Evolutionary conservation across 1,140 invertebrate species (phyloP), one percentile per base, ranked within the genome.

Genomic region (Drosophila ogumai): DNA sequence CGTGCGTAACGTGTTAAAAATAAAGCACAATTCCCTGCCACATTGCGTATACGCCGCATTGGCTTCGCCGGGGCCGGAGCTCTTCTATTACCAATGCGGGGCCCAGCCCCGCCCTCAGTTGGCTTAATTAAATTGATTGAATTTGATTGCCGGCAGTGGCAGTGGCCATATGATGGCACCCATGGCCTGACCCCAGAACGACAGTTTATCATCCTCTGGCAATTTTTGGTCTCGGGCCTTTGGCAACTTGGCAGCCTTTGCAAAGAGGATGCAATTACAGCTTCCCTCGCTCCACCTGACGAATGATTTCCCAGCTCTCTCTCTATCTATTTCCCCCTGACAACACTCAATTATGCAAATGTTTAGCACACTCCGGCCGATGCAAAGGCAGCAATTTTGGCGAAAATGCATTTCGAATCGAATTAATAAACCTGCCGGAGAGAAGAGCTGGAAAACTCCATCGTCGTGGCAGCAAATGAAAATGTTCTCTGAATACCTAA

Each of bases 1-100:
- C 84, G 82, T 88, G 82, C 75, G 82, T 87, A 84, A 90, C 84
- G 84, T 84, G 84, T 90, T 88, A 90, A 88, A 88, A 88, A 90
- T 88, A 88, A 84, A 81, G 68, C 75, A 77, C 71, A 64, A 80
- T 55, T 46, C 63, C 36, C 63, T 28, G 50, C 22, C 69, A 67
- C 44, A 82, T 87, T 88, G 80, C 79, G 82, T 66, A 87, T 82
- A 77, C 82, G 84, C 74, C 64, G 28, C 13, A 52, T 58, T 52
- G 71, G 55, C 47, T 32, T 22, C 31, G 31, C 10, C 49, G n/a
- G 28, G 12, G 8, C 47, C 19, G 13, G 13, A 15, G 19, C 66
- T 67, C 47, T 44, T 46, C 63, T 67, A 69, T 67, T 67, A 15
- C 47, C 13, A 25, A 38, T 55, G 50, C 40, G 15, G 60, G 31